Evolutionary conservation across 2,797 vertebrate species (phyloP).

Genomic region (Lutjanus argentimaculatus): DNA sequence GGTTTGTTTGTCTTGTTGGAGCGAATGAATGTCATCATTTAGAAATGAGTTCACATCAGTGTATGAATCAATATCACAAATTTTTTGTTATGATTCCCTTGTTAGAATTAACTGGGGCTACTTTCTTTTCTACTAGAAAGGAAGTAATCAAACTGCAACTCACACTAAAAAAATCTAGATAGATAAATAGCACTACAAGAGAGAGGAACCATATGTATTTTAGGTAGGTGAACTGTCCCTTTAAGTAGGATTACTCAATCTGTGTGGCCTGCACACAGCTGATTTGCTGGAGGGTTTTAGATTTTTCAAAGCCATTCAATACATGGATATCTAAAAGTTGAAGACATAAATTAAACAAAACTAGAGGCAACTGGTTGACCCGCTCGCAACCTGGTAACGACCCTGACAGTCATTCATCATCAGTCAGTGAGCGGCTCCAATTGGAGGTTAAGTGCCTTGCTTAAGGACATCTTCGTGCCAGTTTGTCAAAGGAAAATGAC

Average conservation of each 20-base stretch:
- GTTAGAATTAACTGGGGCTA: no score
- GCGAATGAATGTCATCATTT: no score
- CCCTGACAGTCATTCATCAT: conserved; percentile 24
- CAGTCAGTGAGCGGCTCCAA: conserved; percentile 7
- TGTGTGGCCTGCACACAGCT: background rate
- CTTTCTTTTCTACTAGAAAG: no score
- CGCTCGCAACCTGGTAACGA: conserved; percentile 1
- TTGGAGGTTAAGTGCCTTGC: conserved; percentile 19
- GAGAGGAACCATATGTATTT: no score
- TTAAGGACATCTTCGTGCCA: conserved; percentile 26
- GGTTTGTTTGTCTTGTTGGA: no score
- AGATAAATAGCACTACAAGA: no score
- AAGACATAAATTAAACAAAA: background rate
- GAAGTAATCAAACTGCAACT: no score
- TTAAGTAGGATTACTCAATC: background rate
- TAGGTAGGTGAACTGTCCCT: no score
- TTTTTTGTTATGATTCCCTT: no score
- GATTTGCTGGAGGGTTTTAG: background rate
- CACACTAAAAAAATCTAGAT: no score
- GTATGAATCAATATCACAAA: no score
- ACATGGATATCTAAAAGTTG: background rate
- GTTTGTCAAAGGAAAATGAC: conserved; percentile 19
- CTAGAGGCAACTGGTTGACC: background rate
- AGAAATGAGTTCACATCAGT: no score
- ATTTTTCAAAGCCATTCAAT: background rate